A percentile compares a stretch with the other conserved stretches of the same genome.
Conservation (phyloP, 2,888 invertebrate genomes). For the Brachyptera putata region DNA sequence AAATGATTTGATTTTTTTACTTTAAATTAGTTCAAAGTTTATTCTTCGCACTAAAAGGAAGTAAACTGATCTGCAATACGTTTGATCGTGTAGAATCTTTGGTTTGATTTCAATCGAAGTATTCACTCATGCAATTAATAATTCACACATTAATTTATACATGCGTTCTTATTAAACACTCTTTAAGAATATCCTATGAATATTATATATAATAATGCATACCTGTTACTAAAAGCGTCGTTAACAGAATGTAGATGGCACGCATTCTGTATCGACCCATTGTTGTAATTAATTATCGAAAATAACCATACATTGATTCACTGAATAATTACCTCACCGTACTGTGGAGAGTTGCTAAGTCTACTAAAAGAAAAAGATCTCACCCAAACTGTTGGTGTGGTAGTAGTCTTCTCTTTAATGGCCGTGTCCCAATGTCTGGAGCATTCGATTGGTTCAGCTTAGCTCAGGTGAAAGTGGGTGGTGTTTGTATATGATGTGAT, state of each 20-base stretch:
- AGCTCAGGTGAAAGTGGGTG: slow-evolving; percentile 15
- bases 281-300: background rate
- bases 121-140: too few relatives aligned
- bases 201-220: too few relatives aligned
- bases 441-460: background rate
- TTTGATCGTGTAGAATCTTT: too few relatives aligned
- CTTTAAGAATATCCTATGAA: too few relatives aligned
- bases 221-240: background rate
- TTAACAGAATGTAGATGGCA: background rate
- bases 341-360: background rate
- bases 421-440: background rate
- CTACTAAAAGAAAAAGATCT: background rate
- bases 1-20: too few relatives aligned
- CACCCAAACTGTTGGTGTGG: background rate
- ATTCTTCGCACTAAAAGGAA: too few relatives aligned
- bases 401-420: background rate
- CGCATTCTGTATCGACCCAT: slow-evolving; percentile 1
- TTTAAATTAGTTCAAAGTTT: too few relatives aligned
- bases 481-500: too few relatives aligned
- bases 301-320: background rate
- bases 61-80: too few relatives aligned
- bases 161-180: too few relatives aligned
- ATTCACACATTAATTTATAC: too few relatives aligned
- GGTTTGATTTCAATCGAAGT: too few relatives aligned
- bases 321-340: background rate